Conservation (phyloP, 2,888 invertebrate genomes). For the Callyntrura guangdongensis region DNA sequence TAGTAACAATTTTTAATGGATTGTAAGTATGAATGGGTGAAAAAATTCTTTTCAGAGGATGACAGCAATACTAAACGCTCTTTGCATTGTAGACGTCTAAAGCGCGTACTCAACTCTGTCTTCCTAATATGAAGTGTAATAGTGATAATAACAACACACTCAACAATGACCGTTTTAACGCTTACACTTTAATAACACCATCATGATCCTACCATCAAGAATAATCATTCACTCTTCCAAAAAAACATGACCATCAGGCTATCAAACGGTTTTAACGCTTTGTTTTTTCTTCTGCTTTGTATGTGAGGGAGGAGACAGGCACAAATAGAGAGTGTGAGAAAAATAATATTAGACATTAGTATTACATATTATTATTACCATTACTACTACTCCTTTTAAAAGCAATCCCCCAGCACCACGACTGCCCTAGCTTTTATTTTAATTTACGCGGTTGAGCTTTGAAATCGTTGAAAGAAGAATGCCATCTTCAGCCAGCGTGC, state of each 20-base stretch:
- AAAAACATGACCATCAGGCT: not conserved
- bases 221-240: not conserved
- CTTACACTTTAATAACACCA: constrained; percentile 54
- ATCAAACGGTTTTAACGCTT: not conserved
- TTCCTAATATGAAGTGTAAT: constrained; percentile 62
- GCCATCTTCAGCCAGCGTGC: not conserved
- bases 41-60: not conserved
- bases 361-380: constrained; percentile 5
- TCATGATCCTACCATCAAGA: not conserved
- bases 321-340: constrained; percentile 32
- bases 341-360: not conserved
- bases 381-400: not conserved
- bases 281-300: constrained; percentile 3
- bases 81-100: not conserved
- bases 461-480: not conserved
- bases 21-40: not conserved
- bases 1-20: constrained; percentile 30
- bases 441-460: not conserved
- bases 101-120: not conserved
- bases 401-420: not conserved
- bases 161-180: constrained; percentile 37
- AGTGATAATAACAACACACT: not conserved
- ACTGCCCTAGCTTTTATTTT: not conserved
- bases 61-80: not conserved
- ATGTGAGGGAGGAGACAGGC: not conserved